These are phyloP conservation scores for Grallaria varia DNA, from an alignment of 2,113 vertebrate genomes.

Conservation along the genomic window DNA sequence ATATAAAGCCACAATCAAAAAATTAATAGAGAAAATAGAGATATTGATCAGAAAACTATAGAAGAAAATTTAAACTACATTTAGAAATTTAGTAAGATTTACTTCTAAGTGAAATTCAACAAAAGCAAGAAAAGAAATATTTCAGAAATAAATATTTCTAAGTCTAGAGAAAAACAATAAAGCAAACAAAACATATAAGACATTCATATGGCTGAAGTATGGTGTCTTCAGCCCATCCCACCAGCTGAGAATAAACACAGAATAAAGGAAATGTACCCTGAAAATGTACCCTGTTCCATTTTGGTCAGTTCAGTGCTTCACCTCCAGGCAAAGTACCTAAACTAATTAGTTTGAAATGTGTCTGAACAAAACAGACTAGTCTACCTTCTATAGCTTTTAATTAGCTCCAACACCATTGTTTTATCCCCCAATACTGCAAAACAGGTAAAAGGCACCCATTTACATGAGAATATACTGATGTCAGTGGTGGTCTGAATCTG, in stretches of 20 bases:
- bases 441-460: neutral
- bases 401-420: neutral
- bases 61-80: neutral
- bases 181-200: neutral
- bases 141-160: neutral
- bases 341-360: neutral
- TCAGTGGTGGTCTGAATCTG: neutral
- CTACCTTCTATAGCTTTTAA: neutral
- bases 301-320: neutral
- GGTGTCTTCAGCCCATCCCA: neutral
- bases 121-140: neutral
- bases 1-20: neutral
- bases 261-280: neutral
- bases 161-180: neutral
- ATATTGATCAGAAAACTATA: neutral
- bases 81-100: neutral
- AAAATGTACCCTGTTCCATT: neutral
- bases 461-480: neutral
- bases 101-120: neutral
- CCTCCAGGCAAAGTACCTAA: neutral
- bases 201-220: neutral
- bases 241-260: neutral
- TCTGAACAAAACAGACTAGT: neutral
- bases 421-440: neutral
- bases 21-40: neutral